Evolutionary conservation across 1,140 invertebrate species (phyloP).

Genomic region (Drepana arcuata): DNA sequence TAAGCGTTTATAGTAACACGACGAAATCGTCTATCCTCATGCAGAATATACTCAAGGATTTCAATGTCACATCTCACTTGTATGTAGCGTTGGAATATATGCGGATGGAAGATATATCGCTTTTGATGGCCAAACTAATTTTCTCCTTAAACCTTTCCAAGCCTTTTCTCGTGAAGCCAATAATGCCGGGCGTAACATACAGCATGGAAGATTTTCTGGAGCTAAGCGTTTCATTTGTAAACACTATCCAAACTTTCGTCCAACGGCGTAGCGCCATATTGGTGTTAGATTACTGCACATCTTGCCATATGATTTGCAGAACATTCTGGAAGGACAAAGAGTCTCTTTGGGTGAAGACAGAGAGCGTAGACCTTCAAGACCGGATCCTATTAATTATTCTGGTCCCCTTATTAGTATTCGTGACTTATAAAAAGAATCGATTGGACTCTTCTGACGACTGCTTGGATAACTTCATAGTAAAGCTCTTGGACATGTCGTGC

Average conservation of each 20-base stretch:
- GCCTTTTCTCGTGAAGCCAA: conserved; percentile 32
- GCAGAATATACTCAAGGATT: conserved; percentile 28
- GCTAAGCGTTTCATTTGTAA: conserved; percentile 35
- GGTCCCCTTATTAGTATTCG: conserved; percentile 73
- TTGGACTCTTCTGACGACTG: conserved; percentile 45
- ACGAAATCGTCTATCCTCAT: conserved; percentile 24
- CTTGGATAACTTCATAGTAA: conserved; percentile 76
- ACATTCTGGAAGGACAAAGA: conserved; percentile 27
- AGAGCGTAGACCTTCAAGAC: conserved; percentile 40
- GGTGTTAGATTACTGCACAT: conserved; percentile 39
- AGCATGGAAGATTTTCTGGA: conserved; percentile 40
- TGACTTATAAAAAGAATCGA: conserved; percentile 39
- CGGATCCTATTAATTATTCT: conserved; percentile 75
- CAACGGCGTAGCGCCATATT: conserved; percentile 24
- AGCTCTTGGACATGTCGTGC: conserved; percentile 75
- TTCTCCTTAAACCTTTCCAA: conserved; percentile 38
- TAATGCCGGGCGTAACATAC: conserved; percentile 22
- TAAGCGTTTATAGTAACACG: conserved; percentile 28
- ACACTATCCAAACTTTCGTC: conserved; percentile 37
- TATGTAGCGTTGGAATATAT: conserved; percentile 33
- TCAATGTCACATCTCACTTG: conserved; percentile 25
- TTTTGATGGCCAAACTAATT: conserved; percentile 30
- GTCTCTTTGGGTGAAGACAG: conserved; percentile 10
- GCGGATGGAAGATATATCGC: conserved; percentile 28
- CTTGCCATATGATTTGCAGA: conserved; percentile 41